Evolutionary conservation across 2,797 vertebrate genomes (phyloP), one percentile per base, ranked within the genome.

Genomic region (Fringilla coelebs): DNA sequence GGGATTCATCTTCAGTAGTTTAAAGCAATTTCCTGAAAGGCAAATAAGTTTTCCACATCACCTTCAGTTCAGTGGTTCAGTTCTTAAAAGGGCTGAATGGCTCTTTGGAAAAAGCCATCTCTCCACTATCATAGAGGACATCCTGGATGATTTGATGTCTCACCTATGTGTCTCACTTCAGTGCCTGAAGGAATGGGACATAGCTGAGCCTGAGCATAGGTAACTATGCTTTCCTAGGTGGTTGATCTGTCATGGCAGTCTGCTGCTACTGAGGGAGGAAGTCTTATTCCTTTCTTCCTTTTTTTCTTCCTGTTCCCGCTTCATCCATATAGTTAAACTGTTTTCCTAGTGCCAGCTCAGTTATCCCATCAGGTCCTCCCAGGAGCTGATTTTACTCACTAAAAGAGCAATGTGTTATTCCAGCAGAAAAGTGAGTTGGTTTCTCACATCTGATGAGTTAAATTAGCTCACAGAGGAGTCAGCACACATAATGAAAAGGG

Each of bases 181-280:
- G 49, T 32, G 32, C 34, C 40, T 72, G 80, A 57, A 73, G 51
- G n/a, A 89, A 9, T 29, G 48, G 20, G 51, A 25, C 58, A 5
- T 41, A 38, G 55, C 40, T 54, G n/a, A 78, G 62, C 25, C 36
- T 26, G 38, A 54, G 51, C 31, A 24, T 3, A 13, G n/a, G 43
- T 16, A 82, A 0, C 36, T 60, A 0, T 43, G 41, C 9, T 77
- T 81, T 62, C 22, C 2, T 40, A n/a, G 51, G 28, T 2, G 0
- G 18, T 24, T 54, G 24, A 66, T 51, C 41, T 61, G 38, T 80
- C 36, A 4, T 10, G 71, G 54, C 40, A 68, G 36, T 72, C 78
- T 75, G 32, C 67, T 82, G 32, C 45, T 49, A 1, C 62, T 71
- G 60, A 51, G 29, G 21, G 38, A 74, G 10, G 29, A 71, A 51